Base-by-base conservation (phyloP, 2,797 vertebrate species). In the Acrossocheilus wenchowensis region DNA sequence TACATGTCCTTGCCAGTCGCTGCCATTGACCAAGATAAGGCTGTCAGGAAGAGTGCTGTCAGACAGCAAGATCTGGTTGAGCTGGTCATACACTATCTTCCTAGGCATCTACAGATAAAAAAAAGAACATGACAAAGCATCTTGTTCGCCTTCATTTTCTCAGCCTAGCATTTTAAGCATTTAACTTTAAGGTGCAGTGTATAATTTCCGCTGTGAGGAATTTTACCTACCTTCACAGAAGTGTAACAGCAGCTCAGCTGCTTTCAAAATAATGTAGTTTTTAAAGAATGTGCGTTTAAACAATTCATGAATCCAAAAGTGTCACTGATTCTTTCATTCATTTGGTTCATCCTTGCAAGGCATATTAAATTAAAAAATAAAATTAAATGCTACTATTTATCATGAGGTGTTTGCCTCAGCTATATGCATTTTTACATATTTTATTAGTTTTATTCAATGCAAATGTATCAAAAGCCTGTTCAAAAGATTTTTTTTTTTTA, bases 1-100 rank as follows among this genome's bases (percentile, higher is more conserved):
- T 87, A 97, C 96, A 93, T 97, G 96, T 75, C 96, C 96, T 90
- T 97, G 96, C 96, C 96, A 97, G 82, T 97, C 96, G 0, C 95
- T 89, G 0, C 95, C 95, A 1, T 96, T 96, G 84, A 97, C 95
- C 73, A 97, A 93, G 88, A 97, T 95, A 9, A 97, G 94, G 9
- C 94, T 96, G 89, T 97, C 96, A 0, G 96, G 96, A 26, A 97
- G 95, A 72, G 95, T 95, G 11, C 94, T 95, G 0, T 97, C 96
- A 1, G 96, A 96, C 30, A 96, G 93, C 89, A 97, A 93, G 92
- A 96, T 97, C 93, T 97, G 96, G 91, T 97, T 97, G 89, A 97
- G 95, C 52, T 97, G 96, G 89, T 97, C 96, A 0, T 96, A 97
- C 0, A 97, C 95, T 66, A 96, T 94, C 87, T 97, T 97, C 19